phyloP scores from a whole-genome alignment of 2,888 invertebrate genomes.

The Phengaris arion region DNA sequence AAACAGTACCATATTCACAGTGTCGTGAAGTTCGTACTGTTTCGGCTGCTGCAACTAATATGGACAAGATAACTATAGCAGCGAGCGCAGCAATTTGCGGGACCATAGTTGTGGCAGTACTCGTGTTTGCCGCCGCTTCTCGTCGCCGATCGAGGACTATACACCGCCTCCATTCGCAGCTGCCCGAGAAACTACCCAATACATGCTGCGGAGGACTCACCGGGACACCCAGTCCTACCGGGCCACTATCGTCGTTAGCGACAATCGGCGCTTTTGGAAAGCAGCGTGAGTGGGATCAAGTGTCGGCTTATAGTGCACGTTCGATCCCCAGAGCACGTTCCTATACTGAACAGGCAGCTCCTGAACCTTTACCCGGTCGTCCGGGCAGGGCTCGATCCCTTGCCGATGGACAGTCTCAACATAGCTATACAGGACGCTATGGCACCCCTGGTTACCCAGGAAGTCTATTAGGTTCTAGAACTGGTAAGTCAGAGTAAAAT shows the following conservation, averaged over 20 bases:
- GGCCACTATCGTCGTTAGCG: constrained; percentile 89
- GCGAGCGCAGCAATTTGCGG: constrained; percentile 96
- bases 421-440: constrained; percentile 91
- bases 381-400: constrained; percentile 88
- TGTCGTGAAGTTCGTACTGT: constrained; percentile 94
- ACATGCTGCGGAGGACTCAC: constrained; percentile 87
- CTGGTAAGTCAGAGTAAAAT: constrained; percentile 54
- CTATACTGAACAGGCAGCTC: constrained; percentile 81
- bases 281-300: constrained; percentile 86
- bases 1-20: constrained; percentile 90
- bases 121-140: constrained; percentile 93
- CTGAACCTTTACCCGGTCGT: constrained; percentile 88
- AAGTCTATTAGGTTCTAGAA: constrained; percentile 77
- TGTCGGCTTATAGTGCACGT: constrained; percentile 94
- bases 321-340: constrained; percentile 93
- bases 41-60: constrained; percentile 89
- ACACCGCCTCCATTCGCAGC: constrained; percentile 85
- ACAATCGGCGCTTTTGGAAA: constrained; percentile 91
- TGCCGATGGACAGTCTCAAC: constrained; percentile 93
- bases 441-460: constrained; percentile 87
- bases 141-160: constrained; percentile 88
- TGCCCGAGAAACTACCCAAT: constrained; percentile 85
- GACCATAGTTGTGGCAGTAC: constrained; percentile 93
- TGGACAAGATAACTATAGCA: constrained; percentile 97
- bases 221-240: constrained; percentile 88